A percentile compares a stretch with the other conserved stretches of the same genome.
phyloP scores from a whole-genome alignment of 2,888 invertebrate genomes.

The Eupeodes luniger region DNA sequence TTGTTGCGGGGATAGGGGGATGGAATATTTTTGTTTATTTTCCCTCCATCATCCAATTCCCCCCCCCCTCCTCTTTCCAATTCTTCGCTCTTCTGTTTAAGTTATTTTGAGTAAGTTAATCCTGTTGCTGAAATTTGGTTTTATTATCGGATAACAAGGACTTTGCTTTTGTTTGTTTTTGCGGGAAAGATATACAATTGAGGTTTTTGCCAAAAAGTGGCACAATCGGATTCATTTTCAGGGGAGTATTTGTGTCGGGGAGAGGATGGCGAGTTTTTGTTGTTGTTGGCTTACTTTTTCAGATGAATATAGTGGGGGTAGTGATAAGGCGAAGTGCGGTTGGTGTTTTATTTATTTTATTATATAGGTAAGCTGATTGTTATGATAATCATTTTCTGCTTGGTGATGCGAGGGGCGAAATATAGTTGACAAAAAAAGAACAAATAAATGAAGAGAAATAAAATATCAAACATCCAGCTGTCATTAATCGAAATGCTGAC shows the following conservation, averaged over 20 bases:
- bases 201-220: constrained; percentile 26
- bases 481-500: not conserved
- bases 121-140: constrained; percentile 75
- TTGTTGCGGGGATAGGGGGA: not conserved
- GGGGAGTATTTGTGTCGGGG: too few relatives aligned
- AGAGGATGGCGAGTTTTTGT: not conserved
- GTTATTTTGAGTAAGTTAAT: constrained; percentile 75
- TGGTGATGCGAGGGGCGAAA: not conserved
- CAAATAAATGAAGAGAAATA: not conserved
- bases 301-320: not conserved
- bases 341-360: constrained; percentile 2
- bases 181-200: constrained; percentile 27
- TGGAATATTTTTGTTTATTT: constrained; percentile 24
- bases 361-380: constrained; percentile 15
- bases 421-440: not conserved
- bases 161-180: constrained; percentile 43
- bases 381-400: not conserved
- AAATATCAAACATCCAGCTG: not conserved
- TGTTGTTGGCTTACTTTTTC: constrained; percentile 7
- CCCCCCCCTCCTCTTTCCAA: not conserved
- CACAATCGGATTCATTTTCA: constrained; percentile 41
- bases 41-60: not conserved
- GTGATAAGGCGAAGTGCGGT: constrained; percentile 3
- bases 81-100: constrained; percentile 14
- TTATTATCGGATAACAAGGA: constrained; percentile 74